These are phyloP conservation scores for Stigmatopora argus DNA, from an alignment of 2,113 vertebrate genomes.

Conservation along the genomic window DNA sequence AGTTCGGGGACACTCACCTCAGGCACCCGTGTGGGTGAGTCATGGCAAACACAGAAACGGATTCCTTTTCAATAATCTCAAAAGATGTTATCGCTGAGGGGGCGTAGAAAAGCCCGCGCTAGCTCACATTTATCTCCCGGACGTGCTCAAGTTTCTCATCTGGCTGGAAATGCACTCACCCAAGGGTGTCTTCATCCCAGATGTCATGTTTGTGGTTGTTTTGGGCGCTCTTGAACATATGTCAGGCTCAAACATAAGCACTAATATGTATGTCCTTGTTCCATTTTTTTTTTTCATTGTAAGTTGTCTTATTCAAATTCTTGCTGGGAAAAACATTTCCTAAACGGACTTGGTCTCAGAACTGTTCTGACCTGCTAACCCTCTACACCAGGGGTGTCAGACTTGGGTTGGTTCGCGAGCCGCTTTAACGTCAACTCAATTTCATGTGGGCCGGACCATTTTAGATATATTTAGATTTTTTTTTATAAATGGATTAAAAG, in stretches of 20 bases:
- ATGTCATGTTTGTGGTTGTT: constrained; percentile 32
- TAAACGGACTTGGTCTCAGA: no score
- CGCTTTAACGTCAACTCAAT: no score
- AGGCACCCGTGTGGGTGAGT: neutral
- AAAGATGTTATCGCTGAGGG: constrained; percentile 36
- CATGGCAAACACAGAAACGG: constrained; percentile 22
- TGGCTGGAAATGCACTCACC: constrained; percentile 38
- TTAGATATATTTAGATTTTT: no score
- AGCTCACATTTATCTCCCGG: constrained; percentile 44
- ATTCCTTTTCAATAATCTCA: constrained; percentile 36
- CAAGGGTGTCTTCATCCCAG: constrained; percentile 44
- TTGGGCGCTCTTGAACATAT: neutral
- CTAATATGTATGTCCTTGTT: no score
- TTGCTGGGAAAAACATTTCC: no score
- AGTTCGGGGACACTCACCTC: neutral
- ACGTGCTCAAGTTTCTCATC: constrained; percentile 35
- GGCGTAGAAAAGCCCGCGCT: constrained; percentile 17
- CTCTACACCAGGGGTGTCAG: no score
- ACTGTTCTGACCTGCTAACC: no score
- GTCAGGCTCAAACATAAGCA: neutral
- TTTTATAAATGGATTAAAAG: no score
- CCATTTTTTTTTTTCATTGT: no score
- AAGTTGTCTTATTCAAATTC: no score
- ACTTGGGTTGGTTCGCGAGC: no score
- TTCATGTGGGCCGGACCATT: no score